Conservation (phyloP, 2,113 vertebrate species). For the Mus pahari region DNA sequence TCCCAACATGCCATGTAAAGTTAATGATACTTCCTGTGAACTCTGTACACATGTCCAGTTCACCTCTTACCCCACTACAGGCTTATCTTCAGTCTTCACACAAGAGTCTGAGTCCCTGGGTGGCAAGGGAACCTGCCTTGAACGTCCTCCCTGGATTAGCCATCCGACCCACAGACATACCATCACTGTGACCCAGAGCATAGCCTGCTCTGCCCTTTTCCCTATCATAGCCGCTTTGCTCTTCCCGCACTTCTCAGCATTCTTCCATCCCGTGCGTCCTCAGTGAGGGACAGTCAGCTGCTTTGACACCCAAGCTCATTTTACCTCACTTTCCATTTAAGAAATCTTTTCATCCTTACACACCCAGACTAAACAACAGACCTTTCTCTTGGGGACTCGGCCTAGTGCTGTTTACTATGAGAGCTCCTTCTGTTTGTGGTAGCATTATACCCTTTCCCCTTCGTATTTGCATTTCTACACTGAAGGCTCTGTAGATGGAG, state of each 20-base stretch:
- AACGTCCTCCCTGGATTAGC: background rate
- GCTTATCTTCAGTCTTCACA: slow-evolving; percentile 18
- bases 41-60: background rate
- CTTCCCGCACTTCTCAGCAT: background rate
- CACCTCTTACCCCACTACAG: background rate
- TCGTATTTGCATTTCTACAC: background rate
- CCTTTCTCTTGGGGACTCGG: slow-evolving; percentile 8
- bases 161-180: background rate
- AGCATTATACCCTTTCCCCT: background rate
- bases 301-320: background rate
- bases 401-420: background rate
- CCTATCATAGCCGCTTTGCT: background rate
- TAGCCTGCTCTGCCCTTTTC: background rate
- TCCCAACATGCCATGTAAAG: background rate
- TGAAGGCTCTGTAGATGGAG: background rate
- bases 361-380: background rate
- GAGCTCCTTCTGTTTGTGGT: background rate
- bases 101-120: slow-evolving; percentile 2
- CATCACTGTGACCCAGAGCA: background rate
- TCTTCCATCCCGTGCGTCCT: background rate
- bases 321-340: background rate
- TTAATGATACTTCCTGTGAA: slow-evolving; percentile 24
- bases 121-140: background rate
- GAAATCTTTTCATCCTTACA: background rate
- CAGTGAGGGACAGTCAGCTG: too few relatives aligned